Percentiles rank a stretch among this genome's conserved stretches.
Evolutionary conservation across 2,113 vertebrate genomes (phyloP).

Genomic region (Ageneiosus marmoratus): DNA sequence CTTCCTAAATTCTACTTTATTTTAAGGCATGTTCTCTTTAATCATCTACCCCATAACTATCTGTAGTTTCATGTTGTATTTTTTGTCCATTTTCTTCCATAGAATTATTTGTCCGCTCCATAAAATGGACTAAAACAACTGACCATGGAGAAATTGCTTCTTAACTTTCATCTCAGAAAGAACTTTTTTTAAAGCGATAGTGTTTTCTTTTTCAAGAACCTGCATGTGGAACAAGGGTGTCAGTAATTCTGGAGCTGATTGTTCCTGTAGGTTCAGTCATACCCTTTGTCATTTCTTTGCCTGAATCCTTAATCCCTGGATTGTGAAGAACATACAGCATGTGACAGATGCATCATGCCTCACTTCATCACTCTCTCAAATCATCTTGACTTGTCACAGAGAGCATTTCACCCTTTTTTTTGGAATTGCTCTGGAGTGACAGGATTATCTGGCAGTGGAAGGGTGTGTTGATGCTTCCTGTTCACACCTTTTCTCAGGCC

Average conservation of each 20-base stretch:
- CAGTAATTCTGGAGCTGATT: neutral
- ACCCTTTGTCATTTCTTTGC: constrained; percentile 47
- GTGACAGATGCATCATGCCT: constrained; percentile 69
- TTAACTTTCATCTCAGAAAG: neutral
- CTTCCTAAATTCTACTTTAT: neutral
- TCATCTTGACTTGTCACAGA: constrained; percentile 68
- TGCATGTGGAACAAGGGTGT: neutral
- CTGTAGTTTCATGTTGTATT: constrained; percentile 55
- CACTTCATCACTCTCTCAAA: constrained; percentile 64
- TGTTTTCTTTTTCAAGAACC: neutral
- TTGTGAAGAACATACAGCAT: constrained; percentile 54
- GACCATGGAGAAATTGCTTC: neutral
- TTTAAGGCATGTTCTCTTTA: constrained; percentile 43
- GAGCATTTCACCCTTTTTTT: constrained; percentile 58
- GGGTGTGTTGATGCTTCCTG: constrained; percentile 58
- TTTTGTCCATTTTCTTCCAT: constrained; percentile 34
- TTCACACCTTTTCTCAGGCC: constrained; percentile 37
- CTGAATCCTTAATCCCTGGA: constrained; percentile 43
- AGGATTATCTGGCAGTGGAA: constrained; percentile 65
- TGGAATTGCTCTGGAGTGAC: constrained; percentile 53
- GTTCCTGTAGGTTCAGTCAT: constrained; percentile 40
- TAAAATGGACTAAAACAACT: neutral
- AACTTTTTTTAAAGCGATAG: neutral
- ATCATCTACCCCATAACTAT: constrained; percentile 58
- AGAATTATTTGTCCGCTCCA: neutral